Percentiles rank a stretch among this genome's conserved stretches.
These are phyloP conservation scores for Nipponia nippon DNA, from an alignment of 2,113 vertebrate genomes.

Conservation along the genomic window DNA sequence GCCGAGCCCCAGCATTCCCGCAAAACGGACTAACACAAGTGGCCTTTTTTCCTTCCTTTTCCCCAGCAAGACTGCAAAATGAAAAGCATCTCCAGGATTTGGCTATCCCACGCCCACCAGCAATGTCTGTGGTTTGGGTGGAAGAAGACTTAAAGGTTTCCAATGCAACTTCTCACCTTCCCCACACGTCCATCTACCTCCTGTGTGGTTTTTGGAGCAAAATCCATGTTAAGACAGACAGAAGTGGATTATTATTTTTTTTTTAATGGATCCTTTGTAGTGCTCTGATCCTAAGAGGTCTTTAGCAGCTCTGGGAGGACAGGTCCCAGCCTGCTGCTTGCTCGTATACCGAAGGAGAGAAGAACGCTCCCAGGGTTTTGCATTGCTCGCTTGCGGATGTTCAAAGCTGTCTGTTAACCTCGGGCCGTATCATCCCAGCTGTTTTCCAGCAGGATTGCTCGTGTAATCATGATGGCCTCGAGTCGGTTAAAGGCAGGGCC, in stretches of 20 bases:
- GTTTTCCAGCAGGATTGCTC: background rate
- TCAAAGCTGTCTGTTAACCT: background rate
- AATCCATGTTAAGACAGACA: background rate
- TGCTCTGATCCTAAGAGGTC: background rate
- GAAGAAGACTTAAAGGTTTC: background rate
- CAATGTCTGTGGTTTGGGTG: background rate
- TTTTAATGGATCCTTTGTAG: background rate
- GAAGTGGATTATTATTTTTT: background rate
- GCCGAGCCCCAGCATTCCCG: background rate
- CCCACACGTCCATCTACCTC: background rate
- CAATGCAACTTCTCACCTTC: background rate
- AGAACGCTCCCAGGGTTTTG: background rate
- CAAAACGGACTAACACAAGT: background rate
- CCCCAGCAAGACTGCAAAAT: background rate
- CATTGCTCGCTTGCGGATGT: accelerated
- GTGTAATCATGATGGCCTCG: background rate
- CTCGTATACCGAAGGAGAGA: background rate
- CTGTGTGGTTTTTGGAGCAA: background rate
- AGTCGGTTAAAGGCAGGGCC: background rate
- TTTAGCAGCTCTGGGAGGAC: background rate
- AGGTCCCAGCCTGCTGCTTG: background rate
- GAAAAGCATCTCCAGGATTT: background rate
- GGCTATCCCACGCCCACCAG: background rate
- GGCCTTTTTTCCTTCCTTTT: background rate
- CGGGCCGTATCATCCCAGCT: accelerated